Evolutionary conservation across 2,888 invertebrate genomes (phyloP).

Genomic region (Sarcophaga rosellei): DNA sequence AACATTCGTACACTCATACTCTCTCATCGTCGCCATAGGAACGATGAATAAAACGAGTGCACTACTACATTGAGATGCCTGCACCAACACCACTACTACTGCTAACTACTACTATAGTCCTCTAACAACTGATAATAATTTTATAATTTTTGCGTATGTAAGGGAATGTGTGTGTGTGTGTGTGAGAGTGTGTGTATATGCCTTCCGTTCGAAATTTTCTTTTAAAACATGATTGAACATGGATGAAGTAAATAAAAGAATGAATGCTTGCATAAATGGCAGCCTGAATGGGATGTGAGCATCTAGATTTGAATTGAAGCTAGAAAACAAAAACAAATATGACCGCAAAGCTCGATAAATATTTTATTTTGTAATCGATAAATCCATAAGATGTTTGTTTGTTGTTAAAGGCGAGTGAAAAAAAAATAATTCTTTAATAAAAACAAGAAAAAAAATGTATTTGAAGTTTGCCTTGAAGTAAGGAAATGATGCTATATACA

Average conservation of each 20-base stretch:
- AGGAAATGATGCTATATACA: conserved; percentile 72
- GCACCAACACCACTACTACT: conserved; percentile 1
- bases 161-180: conserved; percentile 6
- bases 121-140: conserved; percentile 10
- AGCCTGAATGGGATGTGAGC: conserved; percentile 50
- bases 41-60: conserved; percentile 49
- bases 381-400: not conserved
- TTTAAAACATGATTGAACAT: conserved; percentile 48
- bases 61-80: conserved; percentile 30
- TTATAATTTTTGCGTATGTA: conserved; percentile 10
- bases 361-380: not conserved
- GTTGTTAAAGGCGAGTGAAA: not conserved
- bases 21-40: conserved; percentile 19
- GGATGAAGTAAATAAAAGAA: conserved; percentile 5
- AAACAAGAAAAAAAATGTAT: conserved; percentile 19
- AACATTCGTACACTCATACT: conserved; percentile 59
- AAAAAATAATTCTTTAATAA: not conserved
- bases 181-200: conserved; percentile 37
- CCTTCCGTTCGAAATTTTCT: conserved; percentile 49
- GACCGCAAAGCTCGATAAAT: not conserved
- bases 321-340: conserved; percentile 20
- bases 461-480: conserved; percentile 77
- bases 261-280: not conserved
- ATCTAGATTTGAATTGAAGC: conserved; percentile 53
- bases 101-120: too few relatives aligned